Evolutionary conservation across 2,797 vertebrate species (phyloP).

Genomic region (Eutrigla gurnardus): DNA sequence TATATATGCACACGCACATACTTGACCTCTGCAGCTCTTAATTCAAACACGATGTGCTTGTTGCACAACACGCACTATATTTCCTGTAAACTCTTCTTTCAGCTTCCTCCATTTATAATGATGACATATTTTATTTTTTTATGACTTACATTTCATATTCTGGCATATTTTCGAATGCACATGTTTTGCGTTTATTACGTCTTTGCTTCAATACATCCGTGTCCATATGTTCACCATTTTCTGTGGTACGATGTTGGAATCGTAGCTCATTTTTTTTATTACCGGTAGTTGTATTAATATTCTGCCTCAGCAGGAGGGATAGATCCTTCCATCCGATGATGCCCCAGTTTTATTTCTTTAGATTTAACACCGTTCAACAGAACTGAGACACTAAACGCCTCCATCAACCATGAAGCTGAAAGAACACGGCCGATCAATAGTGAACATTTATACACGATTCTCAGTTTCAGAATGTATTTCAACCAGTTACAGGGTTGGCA

Average conservation of each 20-base stretch:
- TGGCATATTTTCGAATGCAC: slow-evolving; percentile 3
- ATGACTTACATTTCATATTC: slow-evolving; percentile 15
- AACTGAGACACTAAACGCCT: too few species aligned
- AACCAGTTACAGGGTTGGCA: too few species aligned
- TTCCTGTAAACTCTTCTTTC: slow-evolving; percentile 28
- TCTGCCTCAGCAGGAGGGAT: too few species aligned
- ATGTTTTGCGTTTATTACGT: slow-evolving; percentile 15
- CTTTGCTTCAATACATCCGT: background rate
- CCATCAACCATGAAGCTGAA: background rate
- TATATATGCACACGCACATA: background rate
- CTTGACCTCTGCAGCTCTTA: slow-evolving; percentile 35
- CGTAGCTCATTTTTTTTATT: background rate
- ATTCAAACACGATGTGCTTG: slow-evolving; percentile 49
- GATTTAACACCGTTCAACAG: too few species aligned
- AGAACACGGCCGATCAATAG: background rate
- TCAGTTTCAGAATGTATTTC: too few species aligned
- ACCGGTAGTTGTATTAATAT: too few species aligned
- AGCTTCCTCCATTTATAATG: slow-evolving; percentile 19
- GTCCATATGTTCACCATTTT: slow-evolving; percentile 1
- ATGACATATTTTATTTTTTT: slow-evolving; percentile 17
- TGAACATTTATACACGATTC: background rate
- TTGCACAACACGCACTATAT: slow-evolving; percentile 14
- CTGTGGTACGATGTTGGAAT: background rate
- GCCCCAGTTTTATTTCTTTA: too few species aligned
- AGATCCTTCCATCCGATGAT: too few species aligned